Evolutionary conservation across 2,888 invertebrate species (phyloP).

Genomic region (Pterostichus niger): DNA sequence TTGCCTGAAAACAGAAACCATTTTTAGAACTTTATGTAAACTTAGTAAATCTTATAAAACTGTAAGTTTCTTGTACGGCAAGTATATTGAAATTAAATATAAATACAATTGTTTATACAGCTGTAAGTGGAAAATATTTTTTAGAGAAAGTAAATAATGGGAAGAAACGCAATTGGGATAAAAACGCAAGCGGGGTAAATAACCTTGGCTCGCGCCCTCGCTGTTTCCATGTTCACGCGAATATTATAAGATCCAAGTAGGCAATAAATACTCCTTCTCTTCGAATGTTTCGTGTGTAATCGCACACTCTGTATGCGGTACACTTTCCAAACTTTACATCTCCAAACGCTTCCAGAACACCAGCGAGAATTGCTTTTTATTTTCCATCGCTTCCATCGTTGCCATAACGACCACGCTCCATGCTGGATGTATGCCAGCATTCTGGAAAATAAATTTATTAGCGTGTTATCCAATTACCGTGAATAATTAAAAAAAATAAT

Average conservation of each 20-base stretch:
- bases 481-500: slow-evolving; percentile 34
- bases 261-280: slow-evolving; percentile 30
- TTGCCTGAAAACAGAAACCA: no score
- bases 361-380: slow-evolving; percentile 27
- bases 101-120: background rate
- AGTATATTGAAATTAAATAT: background rate
- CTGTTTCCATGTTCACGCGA: background rate
- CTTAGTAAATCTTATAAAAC: no score
- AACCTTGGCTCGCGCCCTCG: background rate
- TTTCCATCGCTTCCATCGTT: slow-evolving; percentile 13
- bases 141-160: background rate
- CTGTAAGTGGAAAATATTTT: background rate
- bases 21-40: no score
- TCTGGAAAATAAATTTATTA: slow-evolving; percentile 32
- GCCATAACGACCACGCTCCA: background rate
- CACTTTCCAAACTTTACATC: slow-evolving; percentile 35
- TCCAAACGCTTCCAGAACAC: slow-evolving; percentile 28
- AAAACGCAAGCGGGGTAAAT: background rate
- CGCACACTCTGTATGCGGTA: slow-evolving; percentile 34
- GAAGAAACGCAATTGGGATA: background rate
- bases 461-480: slow-evolving; percentile 29
- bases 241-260: slow-evolving; percentile 41
- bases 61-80: no score
- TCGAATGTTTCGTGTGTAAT: slow-evolving; percentile 27
- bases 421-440: background rate